A percentile compares a stretch with the other conserved stretches of the same genome.
Conservation (phyloP, 1,140 invertebrate species). For the Lasioglossum albipes region DNA sequence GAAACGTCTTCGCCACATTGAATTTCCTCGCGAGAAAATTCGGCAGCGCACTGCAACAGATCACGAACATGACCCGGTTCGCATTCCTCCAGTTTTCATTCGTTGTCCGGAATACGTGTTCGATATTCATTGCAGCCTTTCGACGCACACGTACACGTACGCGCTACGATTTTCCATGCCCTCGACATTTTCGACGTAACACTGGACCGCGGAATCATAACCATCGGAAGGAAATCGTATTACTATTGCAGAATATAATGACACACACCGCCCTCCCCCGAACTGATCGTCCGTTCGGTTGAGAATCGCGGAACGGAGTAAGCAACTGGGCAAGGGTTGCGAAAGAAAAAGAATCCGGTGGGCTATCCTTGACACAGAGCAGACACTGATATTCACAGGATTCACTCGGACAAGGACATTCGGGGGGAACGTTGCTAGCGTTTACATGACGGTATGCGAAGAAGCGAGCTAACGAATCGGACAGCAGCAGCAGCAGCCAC, state of each 20-base stretch:
- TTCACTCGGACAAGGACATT: constrained; percentile 16
- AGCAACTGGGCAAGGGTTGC: not conserved
- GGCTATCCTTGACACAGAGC: constrained; percentile 15
- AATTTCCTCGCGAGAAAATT: constrained; percentile 1
- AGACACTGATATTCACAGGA: not conserved
- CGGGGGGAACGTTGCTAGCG: not conserved
- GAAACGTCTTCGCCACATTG: not conserved
- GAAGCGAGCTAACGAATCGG: not conserved
- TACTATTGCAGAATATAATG: too few species aligned
- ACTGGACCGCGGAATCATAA: constrained; percentile 20
- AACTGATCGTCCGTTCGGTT: constrained; percentile 1
- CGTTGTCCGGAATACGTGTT: constrained; percentile 34
- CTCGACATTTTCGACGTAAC: not conserved
- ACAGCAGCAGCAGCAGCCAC: too few species aligned
- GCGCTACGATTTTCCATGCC: not conserved
- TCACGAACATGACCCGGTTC: constrained; percentile 56
- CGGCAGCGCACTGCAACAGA: constrained; percentile 15
- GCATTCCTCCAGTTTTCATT: constrained; percentile 52
- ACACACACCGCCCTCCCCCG: not conserved
- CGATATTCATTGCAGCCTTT: constrained; percentile 50
- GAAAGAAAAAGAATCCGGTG: not conserved
- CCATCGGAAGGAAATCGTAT: too few species aligned
- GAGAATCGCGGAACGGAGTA: not conserved
- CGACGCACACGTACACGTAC: constrained; percentile 10
- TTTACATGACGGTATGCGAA: not conserved